phyloP scores from a whole-genome alignment of 2,888 invertebrate genomes.

The Andrena bucephala region DNA sequence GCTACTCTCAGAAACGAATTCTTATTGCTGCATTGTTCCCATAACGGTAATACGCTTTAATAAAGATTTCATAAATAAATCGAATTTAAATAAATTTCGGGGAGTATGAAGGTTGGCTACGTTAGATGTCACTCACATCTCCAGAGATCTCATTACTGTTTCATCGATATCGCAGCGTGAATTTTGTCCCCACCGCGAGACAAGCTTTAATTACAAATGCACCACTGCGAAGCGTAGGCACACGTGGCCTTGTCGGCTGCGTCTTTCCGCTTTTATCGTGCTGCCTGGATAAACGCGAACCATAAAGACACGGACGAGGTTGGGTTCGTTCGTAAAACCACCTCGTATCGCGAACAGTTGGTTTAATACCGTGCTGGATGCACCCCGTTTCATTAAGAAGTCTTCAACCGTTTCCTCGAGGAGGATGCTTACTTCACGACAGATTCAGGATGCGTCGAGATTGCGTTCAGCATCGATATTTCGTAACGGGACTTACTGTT shows the following conservation, averaged over 20 bases:
- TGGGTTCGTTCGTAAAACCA: conserved; percentile 45
- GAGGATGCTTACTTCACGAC: background rate
- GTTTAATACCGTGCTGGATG: conserved; percentile 53
- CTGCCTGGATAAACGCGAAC: conserved; percentile 35
- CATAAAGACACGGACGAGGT: conserved; percentile 52
- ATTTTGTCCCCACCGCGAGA: conserved; percentile 5
- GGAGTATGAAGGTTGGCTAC: background rate
- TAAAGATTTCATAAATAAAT: background rate
- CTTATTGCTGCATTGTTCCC: conserved; percentile 26
- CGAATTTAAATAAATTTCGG: background rate
- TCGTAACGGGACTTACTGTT: background rate
- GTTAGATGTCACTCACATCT: background rate
- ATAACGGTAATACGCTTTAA: background rate
- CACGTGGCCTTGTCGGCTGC: conserved; percentile 15
- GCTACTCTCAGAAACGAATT: background rate
- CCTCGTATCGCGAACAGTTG: conserved; percentile 60
- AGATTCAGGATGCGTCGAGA: background rate
- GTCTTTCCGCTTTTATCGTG: conserved; percentile 58
- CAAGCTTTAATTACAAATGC: conserved; percentile 55
- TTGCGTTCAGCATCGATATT: background rate
- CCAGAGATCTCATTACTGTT: background rate
- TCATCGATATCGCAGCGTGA: background rate
- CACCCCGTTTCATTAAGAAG: conserved; percentile 60
- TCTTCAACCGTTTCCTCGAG: conserved; percentile 16
- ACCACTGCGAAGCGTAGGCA: conserved; percentile 19